Conservation (phyloP, 2,888 invertebrate species). For the Piscicola geometra region DNA sequence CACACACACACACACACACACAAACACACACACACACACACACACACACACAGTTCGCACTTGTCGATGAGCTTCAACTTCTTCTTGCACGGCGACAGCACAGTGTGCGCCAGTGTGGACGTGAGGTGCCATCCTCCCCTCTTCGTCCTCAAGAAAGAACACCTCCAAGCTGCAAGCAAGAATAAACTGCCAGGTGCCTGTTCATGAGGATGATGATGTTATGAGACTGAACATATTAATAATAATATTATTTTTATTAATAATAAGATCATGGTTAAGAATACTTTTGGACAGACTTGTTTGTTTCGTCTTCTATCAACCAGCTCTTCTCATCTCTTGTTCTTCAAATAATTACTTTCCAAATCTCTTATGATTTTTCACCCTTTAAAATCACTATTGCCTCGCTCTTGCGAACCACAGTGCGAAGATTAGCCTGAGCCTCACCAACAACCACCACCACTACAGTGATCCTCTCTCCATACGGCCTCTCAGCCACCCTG, state of each 20-base stretch:
- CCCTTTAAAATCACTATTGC: conserved; percentile 23
- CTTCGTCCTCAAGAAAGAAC: conserved; percentile 72
- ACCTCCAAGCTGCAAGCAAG: conserved; percentile 56
- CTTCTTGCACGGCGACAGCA: conserved; percentile 98
- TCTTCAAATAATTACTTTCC: too few species aligned
- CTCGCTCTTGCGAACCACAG: conserved; percentile 42
- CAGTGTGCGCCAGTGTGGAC: conserved; percentile 94
- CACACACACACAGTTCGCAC: conserved; percentile 50
- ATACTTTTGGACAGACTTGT: too few species aligned
- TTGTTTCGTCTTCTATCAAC: too few species aligned
- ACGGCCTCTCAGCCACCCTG: conserved; percentile 83
- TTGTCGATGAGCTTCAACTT: conserved; percentile 62
- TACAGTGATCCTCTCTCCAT: conserved; percentile 87
- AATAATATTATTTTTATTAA: too few species aligned
- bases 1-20: too few species aligned
- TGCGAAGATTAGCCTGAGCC: conserved; percentile 42
- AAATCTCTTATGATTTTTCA: too few species aligned
- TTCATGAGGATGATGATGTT: neutral
- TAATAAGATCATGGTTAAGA: too few species aligned
- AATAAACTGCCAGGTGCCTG: conserved; percentile 32
- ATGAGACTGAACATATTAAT: too few species aligned
- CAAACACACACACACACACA: too few species aligned
- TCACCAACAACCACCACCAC: neutral
- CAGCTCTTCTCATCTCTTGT: too few species aligned
- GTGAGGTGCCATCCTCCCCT: conserved; percentile 93